Base-by-base conservation (phyloP, 2,113 vertebrate species). In the Amazona vittata region DNA sequence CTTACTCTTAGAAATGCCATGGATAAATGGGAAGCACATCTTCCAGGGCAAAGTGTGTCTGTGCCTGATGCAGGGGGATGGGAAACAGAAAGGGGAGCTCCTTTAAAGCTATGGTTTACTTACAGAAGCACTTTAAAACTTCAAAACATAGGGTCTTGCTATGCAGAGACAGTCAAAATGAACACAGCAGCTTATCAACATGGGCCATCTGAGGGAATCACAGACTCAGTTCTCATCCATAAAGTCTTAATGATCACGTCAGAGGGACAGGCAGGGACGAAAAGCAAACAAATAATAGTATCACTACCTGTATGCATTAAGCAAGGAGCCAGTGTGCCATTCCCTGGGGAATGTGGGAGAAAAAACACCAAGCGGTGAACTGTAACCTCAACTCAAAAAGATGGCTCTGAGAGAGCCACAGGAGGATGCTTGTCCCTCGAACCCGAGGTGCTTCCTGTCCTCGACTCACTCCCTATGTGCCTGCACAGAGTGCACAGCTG, bases 401-500 rank as follows among this genome's bases (percentile, higher is more conserved):
- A 14, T 44, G 43, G 9, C 31, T 59, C 55, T 52, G 52, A 83
- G 55, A 35, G 22, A 46, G 21, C 6, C 25, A 47, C 12, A 11
- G 33, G 33, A 62, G 18, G 28, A 17, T 53, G 25, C 31, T 80
- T 47, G 31, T 39, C 5, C 25, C 31, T 52, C 46, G 28, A 3
- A 59, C 35, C 33, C 6, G 4, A 29, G 1, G 24, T 7, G 12
- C 9, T 77, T 70, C 25, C 24, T 37, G 50, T 25, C 41, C 46
- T 44, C 1, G 0, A 5, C 52, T 83, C 57, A 49, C 44, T 24
- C 21, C 10, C 0, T 0, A 5, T 71, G 52, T 50, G 14, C 21
- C 0, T 0, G n/a, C 37, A 65, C 50, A 37, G 46, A 33, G 33
- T 10, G 11, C 47, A 77, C 35, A 65, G 26, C 31, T 2, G 5